Evolutionary conservation across 2,888 invertebrate species (phyloP), one percentile per base, ranked within the genome.

Genomic region (Drosophila nr. fundita): DNA sequence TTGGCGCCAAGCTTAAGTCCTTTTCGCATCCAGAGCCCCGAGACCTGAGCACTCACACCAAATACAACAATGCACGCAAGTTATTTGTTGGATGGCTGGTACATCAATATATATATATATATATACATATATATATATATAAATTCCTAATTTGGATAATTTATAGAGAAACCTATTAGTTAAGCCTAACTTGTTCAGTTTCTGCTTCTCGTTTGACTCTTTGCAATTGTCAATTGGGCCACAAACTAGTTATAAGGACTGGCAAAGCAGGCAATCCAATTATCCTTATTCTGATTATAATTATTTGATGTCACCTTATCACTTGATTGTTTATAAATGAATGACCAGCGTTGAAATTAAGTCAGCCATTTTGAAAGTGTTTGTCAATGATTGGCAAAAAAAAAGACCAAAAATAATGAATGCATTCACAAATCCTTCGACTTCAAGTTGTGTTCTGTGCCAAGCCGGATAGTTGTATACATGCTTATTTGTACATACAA

Each of bases 31-130:
- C 45, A 6, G 18, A 30, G 42, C 18, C 61, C 57, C 13, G 7
- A 29, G 32, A 34, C 32, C 45, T 30, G 10, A 5, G 45, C 4
- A 29, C 18, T 27, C 29, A 62, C 38, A 70, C 54, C 15, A 21
- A 21, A 69, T 60, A 48, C 21, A 49, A 24, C 54, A 54, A 21
- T 30, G 38, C 91, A 91, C 91, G 91, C 91, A 90, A 81, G 91
- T 88, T 81, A 91, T 92, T 92, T 87, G 91, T 87, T 15, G 36
- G 15, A 65, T 30, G 30, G 8, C 30, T 30, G 30, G 30, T 7
- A 30, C 8, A 30, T 29, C 7, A 29, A 7, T 30, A 8, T 30
- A 30, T 8, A 30, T 30, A 30, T 1, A 8, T 10, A 0, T 27
- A 27, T 27, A 27, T 27, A 30, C 0, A 30, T 30, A 8, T 0